Evolutionary conservation across 2,888 invertebrate species (phyloP).

Genomic region (Drosophila subsilvestris): DNA sequence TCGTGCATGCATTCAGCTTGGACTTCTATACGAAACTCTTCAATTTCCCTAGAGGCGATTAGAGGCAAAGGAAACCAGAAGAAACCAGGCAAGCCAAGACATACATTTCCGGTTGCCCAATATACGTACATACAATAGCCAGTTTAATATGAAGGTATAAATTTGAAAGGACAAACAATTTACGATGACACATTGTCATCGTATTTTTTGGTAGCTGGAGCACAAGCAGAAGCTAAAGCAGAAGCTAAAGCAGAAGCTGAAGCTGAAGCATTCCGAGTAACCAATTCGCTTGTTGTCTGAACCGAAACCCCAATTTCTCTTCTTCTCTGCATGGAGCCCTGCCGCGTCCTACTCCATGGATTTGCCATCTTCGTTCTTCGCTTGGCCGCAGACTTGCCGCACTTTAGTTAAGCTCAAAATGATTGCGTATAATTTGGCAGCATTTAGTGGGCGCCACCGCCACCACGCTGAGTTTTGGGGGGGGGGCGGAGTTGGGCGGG

Average conservation of each 20-base stretch:
- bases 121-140: slow-evolving; percentile 15
- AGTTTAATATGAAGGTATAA: slow-evolving; percentile 77
- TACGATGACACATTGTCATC: slow-evolving; percentile 76
- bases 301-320: slow-evolving; percentile 13
- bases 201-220: slow-evolving; percentile 27
- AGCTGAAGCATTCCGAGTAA: slow-evolving; percentile 37
- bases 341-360: not conserved
- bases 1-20: not conserved
- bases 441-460: slow-evolving; percentile 53
- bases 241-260: not conserved
- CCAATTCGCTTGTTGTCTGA: slow-evolving; percentile 42
- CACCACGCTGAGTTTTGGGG: slow-evolving; percentile 3
- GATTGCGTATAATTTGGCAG: slow-evolving; percentile 73
- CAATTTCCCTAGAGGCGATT: slow-evolving; percentile 2
- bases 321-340: not conserved
- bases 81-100: not conserved
- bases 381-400: slow-evolving; percentile 51
- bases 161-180: slow-evolving; percentile 76
- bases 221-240: slow-evolving; percentile 16
- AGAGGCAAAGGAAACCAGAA: not conserved
- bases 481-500: not conserved
- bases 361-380: slow-evolving; percentile 6
- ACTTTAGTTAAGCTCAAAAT: slow-evolving; percentile 72
- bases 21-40: not conserved
- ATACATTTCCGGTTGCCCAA: slow-evolving; percentile 13